Evolutionary conservation across 2,113 vertebrate species (phyloP), one percentile per base, ranked within the genome.

Genomic region (Sinocyclocheilus grahami): DNA sequence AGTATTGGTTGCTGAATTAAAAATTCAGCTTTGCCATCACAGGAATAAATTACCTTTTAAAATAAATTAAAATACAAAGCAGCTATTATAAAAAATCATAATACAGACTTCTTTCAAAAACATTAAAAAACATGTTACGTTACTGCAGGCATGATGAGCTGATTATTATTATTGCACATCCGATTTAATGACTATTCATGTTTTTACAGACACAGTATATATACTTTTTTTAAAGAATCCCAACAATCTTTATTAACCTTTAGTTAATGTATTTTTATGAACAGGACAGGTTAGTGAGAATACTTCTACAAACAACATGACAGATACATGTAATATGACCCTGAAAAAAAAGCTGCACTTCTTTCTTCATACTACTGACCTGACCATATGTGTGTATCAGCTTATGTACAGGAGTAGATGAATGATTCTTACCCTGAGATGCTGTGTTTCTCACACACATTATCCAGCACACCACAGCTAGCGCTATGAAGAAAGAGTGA

Each of bases 361-460:
- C 33, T 9, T 71, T 18, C 33, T 13, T 51, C 1, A 1, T 53
- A 53, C 16, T 2, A 20, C 51, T 53, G 13, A 53, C 51, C 51
- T 58, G 51, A 16, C 51, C 16, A 20, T 55, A 27, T 30, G 14
- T 78, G 48, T 53, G 24, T 5, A 53, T 53, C 51, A 16, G 14
- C 42, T n/a, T 27, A 39, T 39, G 13, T 42, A 48, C 33, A 86
- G 65, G 46, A 86, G n/a, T 20, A 65, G 30, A 5, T 37, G 30
- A 20, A 22, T 72, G 33, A 42, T 12, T 76, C 78, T 88, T 76
- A 88, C 84, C 84, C 20, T 86, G 84, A 9, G 84, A 88, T 37
- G 37, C n/a, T 3, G 63, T 55, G 27, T n/a, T 6, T 20, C 24
- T 79, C 33, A 77, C 30, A 82, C 46, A 53, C 46, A 76, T 33